Evolutionary conservation across 2,888 invertebrate genomes (phyloP), one percentile per base, ranked within the genome.

Genomic region (Ectropis crepuscularia): DNA sequence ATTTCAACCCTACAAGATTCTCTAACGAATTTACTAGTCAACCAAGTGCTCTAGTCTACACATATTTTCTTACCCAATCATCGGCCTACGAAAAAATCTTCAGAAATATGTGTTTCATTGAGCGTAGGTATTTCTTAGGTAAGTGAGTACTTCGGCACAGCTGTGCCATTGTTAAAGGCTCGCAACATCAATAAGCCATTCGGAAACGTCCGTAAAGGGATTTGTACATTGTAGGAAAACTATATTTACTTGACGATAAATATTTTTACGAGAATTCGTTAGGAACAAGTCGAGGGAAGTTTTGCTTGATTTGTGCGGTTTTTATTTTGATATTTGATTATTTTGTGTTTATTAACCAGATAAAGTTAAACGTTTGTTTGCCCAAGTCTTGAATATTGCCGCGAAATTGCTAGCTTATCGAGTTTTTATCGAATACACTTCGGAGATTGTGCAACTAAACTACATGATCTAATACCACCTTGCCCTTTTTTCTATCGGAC

Each of bases 171-270:
- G 85, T 85, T 81, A 83, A 84, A 78, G 83, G 78, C 80, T 80
- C 82, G 73, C 79, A 76, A 83, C 88, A 88, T 89, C 88, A 88
- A 89, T 89, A 89, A 88, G 88, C 88, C 83, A 87, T 88, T 86
- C 83, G 77, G 73, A 73, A 71, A 76, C 64, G 80, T 76, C 81
- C 82, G 79, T 85, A 81, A 85, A 73, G 83, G 73, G 51, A 43
- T 49, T 11, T 55, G 63, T 64, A 79, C 77, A 82, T 61, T 16
- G 28, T 49, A 11, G 5, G 41, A 37, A 46, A 49, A 57, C 41
- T 46, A 38, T 39, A 46, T 42, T 36, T 57, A 37, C 38, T 41
- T 16, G 12, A 10, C 12, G 38, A 12, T 50, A 36, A 38, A 49
- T 28, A 49, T 55, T 53, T 53, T 10, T 46, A 16, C 9, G 6